Conservation (phyloP, 1,140 invertebrate species). For the Magallana angulata region DNA sequence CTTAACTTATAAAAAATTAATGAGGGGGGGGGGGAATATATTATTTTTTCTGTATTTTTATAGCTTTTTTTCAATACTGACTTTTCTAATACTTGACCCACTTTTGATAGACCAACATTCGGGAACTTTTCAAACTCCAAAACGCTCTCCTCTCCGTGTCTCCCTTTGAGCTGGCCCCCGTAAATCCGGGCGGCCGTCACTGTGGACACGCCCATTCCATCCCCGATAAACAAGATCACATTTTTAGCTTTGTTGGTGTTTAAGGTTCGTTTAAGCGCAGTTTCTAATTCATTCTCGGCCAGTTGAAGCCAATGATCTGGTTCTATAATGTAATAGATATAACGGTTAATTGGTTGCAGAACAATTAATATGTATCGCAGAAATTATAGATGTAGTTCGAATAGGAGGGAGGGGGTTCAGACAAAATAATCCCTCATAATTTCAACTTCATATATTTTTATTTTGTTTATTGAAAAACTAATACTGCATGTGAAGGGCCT, state of each 20-base stretch:
- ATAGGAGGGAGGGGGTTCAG: no score
- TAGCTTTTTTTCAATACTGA: no score
- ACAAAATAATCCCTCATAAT: no score
- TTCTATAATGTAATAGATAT: neutral
- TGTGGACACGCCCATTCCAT: slow-evolving; percentile 95
- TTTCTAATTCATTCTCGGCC: slow-evolving; percentile 45
- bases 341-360: no score
- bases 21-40: no score
- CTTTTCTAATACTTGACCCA: slow-evolving; percentile 72
- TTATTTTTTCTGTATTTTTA: no score
- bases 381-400: no score
- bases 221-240: slow-evolving; percentile 93
- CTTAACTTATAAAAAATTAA: no score
- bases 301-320: slow-evolving; percentile 37
- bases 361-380: no score
- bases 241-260: slow-evolving; percentile 86
- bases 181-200: slow-evolving; percentile 87
- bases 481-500: no score
- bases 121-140: slow-evolving; percentile 91
- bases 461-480: no score
- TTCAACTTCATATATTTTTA: no score
- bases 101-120: slow-evolving; percentile 90
- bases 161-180: slow-evolving; percentile 82
- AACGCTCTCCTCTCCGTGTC: slow-evolving; percentile 85
- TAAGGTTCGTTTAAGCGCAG: slow-evolving; percentile 27